phyloP scores from a whole-genome alignment of 2,888 invertebrate species.

The Chelonus formosanus region DNA sequence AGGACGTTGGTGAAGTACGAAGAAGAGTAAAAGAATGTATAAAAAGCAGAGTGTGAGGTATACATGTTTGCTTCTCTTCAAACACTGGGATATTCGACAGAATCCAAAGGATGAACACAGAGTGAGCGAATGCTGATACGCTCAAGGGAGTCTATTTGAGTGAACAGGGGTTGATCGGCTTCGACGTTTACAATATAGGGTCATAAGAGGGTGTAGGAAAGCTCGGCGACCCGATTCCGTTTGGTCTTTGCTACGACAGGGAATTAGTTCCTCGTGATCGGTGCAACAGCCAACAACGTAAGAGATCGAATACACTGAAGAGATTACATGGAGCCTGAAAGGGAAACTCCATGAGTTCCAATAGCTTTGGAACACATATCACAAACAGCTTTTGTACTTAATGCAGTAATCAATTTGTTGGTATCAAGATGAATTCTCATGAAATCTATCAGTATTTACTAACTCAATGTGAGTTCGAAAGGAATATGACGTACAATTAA shows the following conservation, averaged over 20 bases:
- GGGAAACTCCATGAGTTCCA: conserved; percentile 7
- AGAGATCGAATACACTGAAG: conserved; percentile 28
- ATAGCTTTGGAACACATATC: background rate
- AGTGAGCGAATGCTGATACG: conserved; percentile 20
- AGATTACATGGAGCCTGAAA: conserved; percentile 27
- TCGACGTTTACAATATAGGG: conserved; percentile 30
- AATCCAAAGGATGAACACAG: conserved; percentile 22
- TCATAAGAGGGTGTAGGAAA: conserved; percentile 22
- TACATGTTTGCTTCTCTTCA: conserved; percentile 29
- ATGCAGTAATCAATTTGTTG: conserved; percentile 6
- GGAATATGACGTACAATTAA: too few relatives aligned
- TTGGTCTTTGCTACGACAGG: conserved; percentile 32
- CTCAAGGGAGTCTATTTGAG: conserved; percentile 21
- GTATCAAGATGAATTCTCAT: too few relatives aligned
- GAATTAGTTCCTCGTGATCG: conserved; percentile 35
- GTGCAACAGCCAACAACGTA: conserved; percentile 26
- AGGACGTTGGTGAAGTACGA: conserved; percentile 19
- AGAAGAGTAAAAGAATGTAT: conserved; percentile 4
- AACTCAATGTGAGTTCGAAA: too few relatives aligned
- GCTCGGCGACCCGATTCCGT: conserved; percentile 32
- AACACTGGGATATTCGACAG: conserved; percentile 24
- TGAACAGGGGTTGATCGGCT: conserved; percentile 29
- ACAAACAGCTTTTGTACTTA: conserved; percentile 14
- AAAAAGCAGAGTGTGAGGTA: conserved; percentile 1
- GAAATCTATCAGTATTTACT: too few relatives aligned